Conservation (phyloP, 2,888 invertebrate genomes). For the Caenorhabditis doughertyi region DNA sequence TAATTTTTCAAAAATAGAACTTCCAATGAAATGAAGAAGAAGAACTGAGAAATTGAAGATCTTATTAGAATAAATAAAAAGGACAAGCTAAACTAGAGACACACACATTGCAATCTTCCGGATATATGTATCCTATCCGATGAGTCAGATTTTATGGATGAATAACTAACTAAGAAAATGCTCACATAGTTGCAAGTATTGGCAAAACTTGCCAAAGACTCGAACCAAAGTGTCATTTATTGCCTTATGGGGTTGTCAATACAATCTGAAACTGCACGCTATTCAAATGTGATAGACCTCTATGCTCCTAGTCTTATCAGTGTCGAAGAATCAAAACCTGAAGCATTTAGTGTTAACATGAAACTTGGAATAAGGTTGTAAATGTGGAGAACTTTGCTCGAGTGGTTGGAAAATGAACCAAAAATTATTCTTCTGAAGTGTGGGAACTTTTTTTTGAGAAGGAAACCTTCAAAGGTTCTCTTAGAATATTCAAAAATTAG, state of each 20-base stretch:
- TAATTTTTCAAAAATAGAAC: neutral
- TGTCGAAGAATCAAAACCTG: neutral
- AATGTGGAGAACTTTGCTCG: neutral
- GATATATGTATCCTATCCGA: no score
- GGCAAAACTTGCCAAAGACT: neutral
- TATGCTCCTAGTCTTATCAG: slow-evolving; percentile 29
- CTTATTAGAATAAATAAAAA: neutral
- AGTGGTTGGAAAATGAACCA: no score
- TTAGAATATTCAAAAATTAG: no score
- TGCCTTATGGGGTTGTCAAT: neutral
- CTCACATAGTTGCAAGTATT: no score
- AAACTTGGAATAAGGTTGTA: no score
- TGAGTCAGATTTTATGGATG: neutral
- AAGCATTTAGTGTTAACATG: slow-evolving; percentile 22
- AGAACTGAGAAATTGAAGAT: neutral
- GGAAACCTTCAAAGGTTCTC: no score
- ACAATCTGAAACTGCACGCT: slow-evolving; percentile 19
- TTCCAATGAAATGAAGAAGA: neutral
- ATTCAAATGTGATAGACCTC: slow-evolving; percentile 25
- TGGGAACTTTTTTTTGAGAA: no score
- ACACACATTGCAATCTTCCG: no score
- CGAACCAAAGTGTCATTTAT: neutral
- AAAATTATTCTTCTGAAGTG: no score
- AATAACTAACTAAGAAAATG: neutral
- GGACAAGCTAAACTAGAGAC: neutral